These are phyloP conservation scores for Oceanodroma leucorhoa DNA, from an alignment of 2,797 vertebrate genomes.

Conservation along the genomic window DNA sequence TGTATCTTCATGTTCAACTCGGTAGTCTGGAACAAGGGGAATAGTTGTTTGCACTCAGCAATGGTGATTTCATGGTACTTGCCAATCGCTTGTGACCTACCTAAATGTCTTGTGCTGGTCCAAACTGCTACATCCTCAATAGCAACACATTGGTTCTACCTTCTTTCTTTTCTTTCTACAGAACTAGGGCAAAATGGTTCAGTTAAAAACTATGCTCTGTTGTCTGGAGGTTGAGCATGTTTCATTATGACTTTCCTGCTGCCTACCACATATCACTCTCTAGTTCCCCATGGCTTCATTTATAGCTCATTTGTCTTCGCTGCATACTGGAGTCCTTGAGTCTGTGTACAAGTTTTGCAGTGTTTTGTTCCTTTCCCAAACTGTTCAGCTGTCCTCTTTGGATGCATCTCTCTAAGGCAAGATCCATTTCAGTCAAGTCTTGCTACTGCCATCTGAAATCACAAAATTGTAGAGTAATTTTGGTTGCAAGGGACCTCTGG, in stretches of 20 bases:
- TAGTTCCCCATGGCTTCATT: not conserved
- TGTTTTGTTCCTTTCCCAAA: not conserved
- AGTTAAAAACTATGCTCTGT: not conserved
- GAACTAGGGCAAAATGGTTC: not conserved
- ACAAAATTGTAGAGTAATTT: not conserved
- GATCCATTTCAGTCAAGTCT: not conserved
- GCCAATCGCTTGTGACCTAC: not conserved
- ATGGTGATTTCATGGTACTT: not conserved
- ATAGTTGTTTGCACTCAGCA: not conserved
- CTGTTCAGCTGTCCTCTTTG: not conserved
- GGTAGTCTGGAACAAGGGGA: not conserved
- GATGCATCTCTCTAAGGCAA: not conserved
- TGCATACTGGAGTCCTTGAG: not conserved
- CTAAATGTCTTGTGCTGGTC: not conserved
- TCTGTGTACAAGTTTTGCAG: not conserved
- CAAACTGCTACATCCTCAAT: not conserved
- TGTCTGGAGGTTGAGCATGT: not conserved
- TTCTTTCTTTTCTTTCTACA: not conserved
- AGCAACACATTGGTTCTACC: not conserved
- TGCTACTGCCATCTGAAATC: not conserved
- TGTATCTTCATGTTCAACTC: not conserved
- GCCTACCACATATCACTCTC: not conserved
- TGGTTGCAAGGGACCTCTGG: not conserved
- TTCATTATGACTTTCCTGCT: not conserved
- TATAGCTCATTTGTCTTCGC: not conserved